Conservation (phyloP, 1,140 invertebrate species). For the Lepidurus packardi region DNA sequence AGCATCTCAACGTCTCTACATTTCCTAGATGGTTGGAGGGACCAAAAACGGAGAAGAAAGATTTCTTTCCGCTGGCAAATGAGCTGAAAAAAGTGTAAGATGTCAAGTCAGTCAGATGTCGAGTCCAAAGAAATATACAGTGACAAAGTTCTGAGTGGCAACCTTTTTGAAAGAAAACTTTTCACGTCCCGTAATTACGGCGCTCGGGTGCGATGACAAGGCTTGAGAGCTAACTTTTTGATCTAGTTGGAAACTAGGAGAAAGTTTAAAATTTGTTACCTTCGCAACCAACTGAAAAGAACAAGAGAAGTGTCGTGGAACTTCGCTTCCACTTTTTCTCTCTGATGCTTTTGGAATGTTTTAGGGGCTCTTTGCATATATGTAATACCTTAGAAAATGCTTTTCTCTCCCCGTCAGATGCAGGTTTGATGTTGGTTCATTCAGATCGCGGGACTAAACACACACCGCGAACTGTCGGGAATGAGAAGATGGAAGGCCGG, state of each 20-base stretch:
- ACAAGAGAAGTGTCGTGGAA: not conserved
- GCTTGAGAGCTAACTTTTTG: not conserved
- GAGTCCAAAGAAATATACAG: not conserved
- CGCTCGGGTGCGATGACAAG: not conserved
- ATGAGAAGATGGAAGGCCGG: not conserved
- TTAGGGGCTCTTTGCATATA: not conserved
- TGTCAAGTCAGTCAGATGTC: not conserved
- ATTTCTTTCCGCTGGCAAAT: not conserved
- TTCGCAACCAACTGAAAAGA: not conserved
- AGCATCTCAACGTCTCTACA: too few relatives aligned
- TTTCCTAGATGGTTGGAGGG: not conserved
- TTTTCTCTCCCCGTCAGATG: not conserved
- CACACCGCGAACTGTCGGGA: constrained; percentile 13
- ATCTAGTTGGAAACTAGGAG: not conserved
- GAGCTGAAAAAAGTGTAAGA: not conserved
- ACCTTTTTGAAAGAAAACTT: not conserved
- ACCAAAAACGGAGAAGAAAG: not conserved
- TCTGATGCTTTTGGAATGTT: not conserved
- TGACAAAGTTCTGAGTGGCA: not conserved
- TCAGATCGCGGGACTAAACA: not conserved
- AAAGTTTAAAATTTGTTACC: not conserved
- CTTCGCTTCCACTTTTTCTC: not conserved
- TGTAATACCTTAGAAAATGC: not conserved
- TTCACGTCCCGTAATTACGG: not conserved
- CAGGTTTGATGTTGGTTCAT: not conserved